phyloP scores from a whole-genome alignment of 2,113 vertebrate species.

The Naja naja region DNA sequence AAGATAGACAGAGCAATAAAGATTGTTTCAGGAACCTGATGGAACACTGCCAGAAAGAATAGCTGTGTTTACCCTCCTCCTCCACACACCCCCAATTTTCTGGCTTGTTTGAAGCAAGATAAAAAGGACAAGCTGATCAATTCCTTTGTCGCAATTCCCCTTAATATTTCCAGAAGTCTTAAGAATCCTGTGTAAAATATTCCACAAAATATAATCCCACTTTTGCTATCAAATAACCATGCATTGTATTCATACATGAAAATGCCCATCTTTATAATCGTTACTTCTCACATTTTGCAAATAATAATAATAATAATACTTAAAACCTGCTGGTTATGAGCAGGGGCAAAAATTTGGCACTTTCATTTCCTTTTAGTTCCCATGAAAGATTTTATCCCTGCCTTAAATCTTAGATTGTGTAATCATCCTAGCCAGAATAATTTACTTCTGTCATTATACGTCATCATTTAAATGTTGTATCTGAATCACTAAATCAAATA shows the following conservation, averaged over 20 bases:
- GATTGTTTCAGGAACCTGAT: constrained; percentile 12
- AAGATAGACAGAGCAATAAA: constrained; percentile 31
- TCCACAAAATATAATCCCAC: not conserved
- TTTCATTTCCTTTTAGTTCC: not conserved
- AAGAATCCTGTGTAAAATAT: not conserved
- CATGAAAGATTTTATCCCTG: constrained; percentile 7
- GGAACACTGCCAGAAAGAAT: constrained; percentile 23
- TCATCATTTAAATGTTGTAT: not conserved
- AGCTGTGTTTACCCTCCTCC: not conserved
- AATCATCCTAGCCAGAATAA: not conserved
- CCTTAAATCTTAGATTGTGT: not conserved
- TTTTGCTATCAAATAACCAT: not conserved
- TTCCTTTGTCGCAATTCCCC: not conserved
- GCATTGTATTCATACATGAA: not conserved
- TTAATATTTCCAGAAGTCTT: constrained; percentile 8
- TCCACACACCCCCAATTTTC: not conserved
- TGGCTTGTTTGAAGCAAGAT: not conserved
- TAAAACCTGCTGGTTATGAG: not conserved
- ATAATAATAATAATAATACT: not conserved
- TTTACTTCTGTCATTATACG: not conserved
- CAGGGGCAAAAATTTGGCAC: not conserved
- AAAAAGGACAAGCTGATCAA: not conserved
- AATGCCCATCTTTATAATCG: not conserved
- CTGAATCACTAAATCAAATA: not conserved
- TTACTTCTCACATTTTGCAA: constrained; percentile 3